Base-by-base conservation (phyloP, 1,140 invertebrate genomes). In the Zaprionus gabonicus region DNA sequence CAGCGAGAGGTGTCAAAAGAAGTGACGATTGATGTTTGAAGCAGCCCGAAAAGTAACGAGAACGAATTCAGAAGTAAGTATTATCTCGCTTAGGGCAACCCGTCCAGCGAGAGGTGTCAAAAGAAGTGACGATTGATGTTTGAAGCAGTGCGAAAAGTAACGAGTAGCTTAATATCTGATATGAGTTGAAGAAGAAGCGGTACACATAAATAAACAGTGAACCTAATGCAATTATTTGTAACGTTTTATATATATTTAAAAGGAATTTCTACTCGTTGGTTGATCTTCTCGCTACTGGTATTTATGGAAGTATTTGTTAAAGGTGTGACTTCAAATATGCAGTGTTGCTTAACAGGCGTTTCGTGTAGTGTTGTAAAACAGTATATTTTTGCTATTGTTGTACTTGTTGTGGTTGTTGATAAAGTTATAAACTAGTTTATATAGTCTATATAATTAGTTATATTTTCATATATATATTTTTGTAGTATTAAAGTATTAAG, bases 401-500 rank as follows among this genome's bases (percentile, higher is more conserved):
- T 41, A 57, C 7, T 38, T 51, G 36, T 59, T 71, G 23, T 68
- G 67, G 31, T 20, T 71, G 53, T 76, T 77, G 81, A 75, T 76
- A 20, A 67, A 63, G 66, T 71, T 57, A 56, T 46, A 51, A 51
- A 63, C 79, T 69, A 84, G 62, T 67, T 80, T 65, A 59, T 71
- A 71, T 51, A 49, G 70, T 67, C 70, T 82, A 71, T 71, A 64
- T 44, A 71, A 34, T 44, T 53, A 56, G 49, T 25, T 49, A 46
- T 17, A 27, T 17, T 23, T 53, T 55, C 49, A 58, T 23, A 57
- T 51, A 63, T 67, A 66, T 67, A 60, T 67, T 20, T 53, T 34
- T 58, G 41, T 71, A 68, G 76, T 76, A 65, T 63, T 53, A 57
- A 59, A 71, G 57, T 84, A 74, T 81, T 73, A 65, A 71, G 73